Evolutionary conservation across 2,797 vertebrate genomes (phyloP).

Genomic region (Manis javanica): DNA sequence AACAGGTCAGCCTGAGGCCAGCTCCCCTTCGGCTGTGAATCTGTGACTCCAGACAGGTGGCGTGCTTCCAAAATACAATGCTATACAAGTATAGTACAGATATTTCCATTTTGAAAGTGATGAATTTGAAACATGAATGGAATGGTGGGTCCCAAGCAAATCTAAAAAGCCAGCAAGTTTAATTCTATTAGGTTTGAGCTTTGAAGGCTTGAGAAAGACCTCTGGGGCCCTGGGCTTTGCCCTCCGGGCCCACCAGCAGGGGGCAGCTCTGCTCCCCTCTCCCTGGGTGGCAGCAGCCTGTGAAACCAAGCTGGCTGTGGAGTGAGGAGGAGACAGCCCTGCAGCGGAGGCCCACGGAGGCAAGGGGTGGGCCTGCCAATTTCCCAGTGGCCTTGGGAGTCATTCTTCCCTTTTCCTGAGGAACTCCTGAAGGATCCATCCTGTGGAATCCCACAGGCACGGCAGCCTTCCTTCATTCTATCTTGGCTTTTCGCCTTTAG

Average conservation of each 20-base stretch:
- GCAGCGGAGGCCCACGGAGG: too few relatives aligned
- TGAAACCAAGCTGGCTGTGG: neutral
- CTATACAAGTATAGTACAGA: too few relatives aligned
- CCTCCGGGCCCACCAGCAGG: too few relatives aligned
- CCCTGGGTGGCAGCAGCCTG: neutral
- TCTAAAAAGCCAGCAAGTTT: neutral
- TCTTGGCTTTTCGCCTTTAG: neutral
- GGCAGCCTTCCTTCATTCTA: neutral
- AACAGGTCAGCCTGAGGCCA: neutral
- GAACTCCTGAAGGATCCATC: too few relatives aligned
- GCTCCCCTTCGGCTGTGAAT: neutral
- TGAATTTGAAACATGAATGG: neutral
- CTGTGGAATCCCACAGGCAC: neutral
- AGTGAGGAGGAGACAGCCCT: neutral
- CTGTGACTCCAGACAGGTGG: neutral
- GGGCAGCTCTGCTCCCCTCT: too few relatives aligned
- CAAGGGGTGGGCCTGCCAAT: neutral
- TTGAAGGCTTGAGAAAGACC: neutral
- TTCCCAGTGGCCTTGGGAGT: neutral
- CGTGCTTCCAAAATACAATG: neutral
- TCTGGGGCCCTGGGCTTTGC: neutral
- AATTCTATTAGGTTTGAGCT: neutral
- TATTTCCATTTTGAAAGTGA: neutral
- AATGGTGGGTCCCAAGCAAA: neutral
- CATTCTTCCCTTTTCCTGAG: neutral